A percentile compares a stretch with the other conserved stretches of the same genome.
Conservation (phyloP, 2,888 invertebrate species). For the Drosophila suboccidentalis region DNA sequence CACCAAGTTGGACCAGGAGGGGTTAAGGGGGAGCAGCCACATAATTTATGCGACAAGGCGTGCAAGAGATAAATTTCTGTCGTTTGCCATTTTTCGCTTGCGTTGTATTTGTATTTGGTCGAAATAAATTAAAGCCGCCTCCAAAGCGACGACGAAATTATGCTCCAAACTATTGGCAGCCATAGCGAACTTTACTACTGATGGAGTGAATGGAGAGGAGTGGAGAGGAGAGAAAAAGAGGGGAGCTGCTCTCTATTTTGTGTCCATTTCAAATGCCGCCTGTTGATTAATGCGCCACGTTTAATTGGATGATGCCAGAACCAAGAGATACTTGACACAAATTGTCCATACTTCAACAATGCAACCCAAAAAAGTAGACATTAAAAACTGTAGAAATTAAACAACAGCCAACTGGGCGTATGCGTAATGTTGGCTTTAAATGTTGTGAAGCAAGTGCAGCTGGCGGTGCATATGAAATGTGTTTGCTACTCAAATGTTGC, state of each 20-base stretch:
- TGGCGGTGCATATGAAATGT: slow-evolving; percentile 31
- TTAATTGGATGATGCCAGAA: slow-evolving; percentile 62
- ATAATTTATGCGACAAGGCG: slow-evolving; percentile 81
- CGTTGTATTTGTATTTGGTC: slow-evolving; percentile 76
- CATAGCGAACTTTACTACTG: not conserved
- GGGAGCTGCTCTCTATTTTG: not conserved
- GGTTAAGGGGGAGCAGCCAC: slow-evolving; percentile 26
- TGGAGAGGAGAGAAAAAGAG: too few relatives aligned
- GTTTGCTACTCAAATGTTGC: slow-evolving; percentile 14
- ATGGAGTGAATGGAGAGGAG: not conserved
- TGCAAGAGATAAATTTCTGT: slow-evolving; percentile 76
- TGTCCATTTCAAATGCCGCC: slow-evolving; percentile 48
- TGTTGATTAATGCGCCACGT: slow-evolving; percentile 75
- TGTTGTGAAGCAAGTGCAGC: slow-evolving; percentile 30
- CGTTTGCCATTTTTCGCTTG: slow-evolving; percentile 78
- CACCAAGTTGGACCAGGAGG: slow-evolving; percentile 9
- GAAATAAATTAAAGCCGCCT: slow-evolving; percentile 76
- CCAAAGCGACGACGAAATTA: slow-evolving; percentile 24
- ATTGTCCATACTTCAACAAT: slow-evolving; percentile 31
- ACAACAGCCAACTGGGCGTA: slow-evolving; percentile 19
- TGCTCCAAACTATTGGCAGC: slow-evolving; percentile 43
- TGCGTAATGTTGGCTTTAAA: slow-evolving; percentile 38
- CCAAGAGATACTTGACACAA: slow-evolving; percentile 2
- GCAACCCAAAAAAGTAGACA: slow-evolving; percentile 35
- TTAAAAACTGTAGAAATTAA: not conserved